These are phyloP conservation scores for Polypterus senegalus DNA, from an alignment of 2,113 vertebrate species.

Conservation along the genomic window DNA sequence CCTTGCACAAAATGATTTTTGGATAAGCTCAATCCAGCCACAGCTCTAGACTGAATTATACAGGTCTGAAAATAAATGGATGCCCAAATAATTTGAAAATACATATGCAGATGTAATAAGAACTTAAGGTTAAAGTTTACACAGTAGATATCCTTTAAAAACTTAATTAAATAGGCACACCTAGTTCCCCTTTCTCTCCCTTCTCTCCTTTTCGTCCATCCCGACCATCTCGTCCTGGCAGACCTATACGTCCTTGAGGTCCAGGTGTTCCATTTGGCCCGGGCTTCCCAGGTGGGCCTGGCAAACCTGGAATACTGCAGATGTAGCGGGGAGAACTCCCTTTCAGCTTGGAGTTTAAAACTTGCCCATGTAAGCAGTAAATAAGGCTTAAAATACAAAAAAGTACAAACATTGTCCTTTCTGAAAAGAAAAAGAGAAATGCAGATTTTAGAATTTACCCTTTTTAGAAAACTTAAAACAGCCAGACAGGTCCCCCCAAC, in stretches of 20 bases:
- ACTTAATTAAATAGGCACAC: conserved; percentile 46
- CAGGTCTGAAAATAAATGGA: too few species aligned
- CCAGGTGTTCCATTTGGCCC: conserved; percentile 66
- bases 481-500: too few species aligned
- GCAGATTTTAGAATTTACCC: too few species aligned
- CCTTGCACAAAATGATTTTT: too few species aligned
- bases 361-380: conserved; percentile 64
- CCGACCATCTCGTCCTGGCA: conserved; percentile 91
- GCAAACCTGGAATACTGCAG: conserved; percentile 80
- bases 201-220: conserved; percentile 89
- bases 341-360: conserved; percentile 57
- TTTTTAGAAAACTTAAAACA: too few species aligned
- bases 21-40: too few species aligned
- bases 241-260: conserved; percentile 72
- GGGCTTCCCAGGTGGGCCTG: conserved; percentile 63
- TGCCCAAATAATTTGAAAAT: neutral
- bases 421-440: conserved; percentile 39
- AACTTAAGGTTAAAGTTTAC: neutral
- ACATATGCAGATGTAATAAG: neutral
- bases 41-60: too few species aligned
- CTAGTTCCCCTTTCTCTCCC: conserved; percentile 81
- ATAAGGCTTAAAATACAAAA: conserved; percentile 67
- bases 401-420: conserved; percentile 68
- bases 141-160: conserved; percentile 8
- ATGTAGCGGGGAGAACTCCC: conserved; percentile 64